Base-by-base conservation (phyloP, 2,113 vertebrate genomes). In the Colius striatus region DNA sequence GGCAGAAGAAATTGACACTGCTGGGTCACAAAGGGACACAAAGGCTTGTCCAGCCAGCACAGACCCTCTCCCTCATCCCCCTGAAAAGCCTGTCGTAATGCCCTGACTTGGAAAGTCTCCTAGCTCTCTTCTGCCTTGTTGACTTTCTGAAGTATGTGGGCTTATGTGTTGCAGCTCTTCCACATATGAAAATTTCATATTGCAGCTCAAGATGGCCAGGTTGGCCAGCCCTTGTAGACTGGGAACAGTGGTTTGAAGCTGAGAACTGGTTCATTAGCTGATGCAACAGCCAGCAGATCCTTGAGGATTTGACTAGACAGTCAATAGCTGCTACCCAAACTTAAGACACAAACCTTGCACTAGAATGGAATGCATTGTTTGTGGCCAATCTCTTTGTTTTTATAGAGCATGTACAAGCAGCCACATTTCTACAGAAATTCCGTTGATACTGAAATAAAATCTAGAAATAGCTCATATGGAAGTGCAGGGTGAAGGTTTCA, bases 401-500 rank as follows among this genome's bases (percentile, higher is more conserved):
- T 53, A 27, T 67, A 70, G 5, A 87, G 23, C 18, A 68, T 0
- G 5, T 72, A 21, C 34, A 68, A 83, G 29, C 17, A 78, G 50
- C 6, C 27, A 50, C 17, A 41, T 82, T 78, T 74, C 17, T 82
- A 38, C 30, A 84, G 74, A 67, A 72, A 60, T 60, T 38, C 14
- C 25, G 67, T 34, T 72, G 34, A 48, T 54, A 45, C 22, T 76
- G 47, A 58, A 87, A 77, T 71, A 11, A 16, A 21, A 54, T 57
- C 63, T 63, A 53, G 53, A 50, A 54, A 76, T 22, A 63, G 20
- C 5, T 72, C 7, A 7, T 32, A 26, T 1, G 0, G 26, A 75
- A 41, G 14, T 4, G 0, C 27, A 10, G 0, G 4, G 16, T 22
- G 36, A 6, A 2, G 2, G 5, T 2, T 65, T 50, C 41, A 48